Evolutionary conservation across 2,888 invertebrate species (phyloP).

Genomic region (Ennomos fuscantarius): DNA sequence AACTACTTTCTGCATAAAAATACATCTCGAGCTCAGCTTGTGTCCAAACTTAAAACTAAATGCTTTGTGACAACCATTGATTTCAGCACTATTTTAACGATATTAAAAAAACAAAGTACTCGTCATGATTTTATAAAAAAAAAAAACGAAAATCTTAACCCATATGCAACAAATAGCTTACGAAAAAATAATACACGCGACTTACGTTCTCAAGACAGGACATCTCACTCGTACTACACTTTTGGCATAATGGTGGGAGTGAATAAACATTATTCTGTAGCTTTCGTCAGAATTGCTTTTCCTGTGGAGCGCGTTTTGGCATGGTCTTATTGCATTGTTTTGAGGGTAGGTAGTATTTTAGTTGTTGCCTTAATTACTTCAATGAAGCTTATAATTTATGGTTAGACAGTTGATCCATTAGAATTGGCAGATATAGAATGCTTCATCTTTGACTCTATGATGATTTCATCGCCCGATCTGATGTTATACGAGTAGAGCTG

Average conservation of each 20-base stretch:
- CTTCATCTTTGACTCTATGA: slow-evolving; percentile 92
- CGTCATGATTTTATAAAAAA: slow-evolving; percentile 39
- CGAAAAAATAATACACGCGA: too few relatives aligned
- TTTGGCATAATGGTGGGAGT: too few relatives aligned
- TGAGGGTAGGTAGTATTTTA: too few relatives aligned
- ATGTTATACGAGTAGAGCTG: slow-evolving; percentile 97
- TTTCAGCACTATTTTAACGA: slow-evolving; percentile 39
- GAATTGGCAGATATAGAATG: slow-evolving; percentile 75
- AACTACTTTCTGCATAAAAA: too few relatives aligned
- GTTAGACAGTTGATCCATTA: slow-evolving; percentile 19
- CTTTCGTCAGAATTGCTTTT: too few relatives aligned
- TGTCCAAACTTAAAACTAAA: slow-evolving; percentile 61
- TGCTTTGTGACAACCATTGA: slow-evolving; percentile 62
- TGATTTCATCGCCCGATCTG: slow-evolving; percentile 95
- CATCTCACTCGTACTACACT: too few relatives aligned
- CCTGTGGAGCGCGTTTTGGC: too few relatives aligned
- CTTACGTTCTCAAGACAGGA: too few relatives aligned
- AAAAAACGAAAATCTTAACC: slow-evolving; percentile 17
- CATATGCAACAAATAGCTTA: neutral
- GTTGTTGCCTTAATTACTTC: too few relatives aligned
- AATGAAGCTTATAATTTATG: too few relatives aligned
- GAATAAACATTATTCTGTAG: too few relatives aligned
- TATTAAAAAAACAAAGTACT: slow-evolving; percentile 39
- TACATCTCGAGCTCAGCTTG: slow-evolving; percentile 51
- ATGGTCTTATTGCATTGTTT: too few relatives aligned